Evolutionary conservation across 2,113 vertebrate genomes (phyloP).

Genomic region (Propithecus coquereli): DNA sequence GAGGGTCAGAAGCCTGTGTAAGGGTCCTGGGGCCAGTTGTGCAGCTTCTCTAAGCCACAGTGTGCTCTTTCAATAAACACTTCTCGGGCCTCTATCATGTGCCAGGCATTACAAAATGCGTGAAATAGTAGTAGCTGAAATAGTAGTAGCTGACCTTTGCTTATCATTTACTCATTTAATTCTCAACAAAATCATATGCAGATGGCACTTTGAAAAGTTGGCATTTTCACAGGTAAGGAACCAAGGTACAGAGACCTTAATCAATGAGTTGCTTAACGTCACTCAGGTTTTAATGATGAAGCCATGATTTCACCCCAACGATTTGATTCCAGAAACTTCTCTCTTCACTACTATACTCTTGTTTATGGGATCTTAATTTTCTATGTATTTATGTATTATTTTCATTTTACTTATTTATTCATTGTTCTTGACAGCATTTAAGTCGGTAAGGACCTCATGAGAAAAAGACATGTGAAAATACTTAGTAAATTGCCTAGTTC

Average conservation of each 20-base stretch:
- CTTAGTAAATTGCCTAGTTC: neutral
- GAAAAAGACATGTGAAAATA: neutral
- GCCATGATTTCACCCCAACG: neutral
- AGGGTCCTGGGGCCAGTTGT: neutral
- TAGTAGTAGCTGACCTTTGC: neutral
- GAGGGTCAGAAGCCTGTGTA: neutral
- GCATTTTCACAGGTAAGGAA: neutral
- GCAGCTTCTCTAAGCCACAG: neutral
- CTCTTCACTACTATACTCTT: neutral
- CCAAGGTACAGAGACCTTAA: neutral
- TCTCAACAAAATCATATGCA: neutral
- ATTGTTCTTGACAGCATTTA: neutral
- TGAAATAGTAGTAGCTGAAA: neutral
- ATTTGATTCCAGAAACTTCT: neutral
- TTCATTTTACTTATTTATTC: neutral
- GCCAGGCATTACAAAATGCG: neutral
- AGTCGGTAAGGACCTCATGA: neutral
- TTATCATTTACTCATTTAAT: neutral
- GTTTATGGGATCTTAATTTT: neutral
- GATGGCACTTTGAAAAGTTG: neutral
- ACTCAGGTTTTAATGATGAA: neutral
- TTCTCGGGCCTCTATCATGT: neutral
- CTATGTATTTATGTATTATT: neutral
- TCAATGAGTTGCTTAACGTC: neutral
- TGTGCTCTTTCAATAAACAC: neutral